Evolutionary conservation across 1,140 invertebrate species (phyloP), one percentile per base, ranked within the genome.

Genomic region (Melitaea cinxia): DNA sequence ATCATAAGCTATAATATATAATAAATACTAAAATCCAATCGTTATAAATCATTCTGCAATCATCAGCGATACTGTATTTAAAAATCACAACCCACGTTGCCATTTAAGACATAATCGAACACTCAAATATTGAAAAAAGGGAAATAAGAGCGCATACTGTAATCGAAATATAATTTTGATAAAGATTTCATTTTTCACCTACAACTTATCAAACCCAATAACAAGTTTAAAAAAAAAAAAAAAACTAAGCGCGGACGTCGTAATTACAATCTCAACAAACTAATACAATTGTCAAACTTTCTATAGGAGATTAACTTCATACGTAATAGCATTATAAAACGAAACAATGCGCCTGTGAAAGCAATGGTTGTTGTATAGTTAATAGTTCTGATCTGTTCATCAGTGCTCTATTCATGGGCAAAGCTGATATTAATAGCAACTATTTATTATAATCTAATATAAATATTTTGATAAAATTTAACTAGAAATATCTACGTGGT

Each of bases 261-360:
- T 28, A 35, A 57, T 52, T 57, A 57, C 12, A 14, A 42, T 58
- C 62, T 56, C 33, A 21, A 33, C 56, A 30, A 24, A 52, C 39
- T 39, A 45, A 70, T 45, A 78, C 69, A 75, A 80, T 77, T 80
- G 76, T 78, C 60, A 72, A 73, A 79, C 82, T 82, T 84, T 84
- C 80, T 78, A 83, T 55, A 56, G 53, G 45, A 66, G 75, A 77
- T 77, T 78, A 77, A 65, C 60, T 45, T 73, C 61, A 78, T 69
- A 77, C 70, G 68, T 78, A 82, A 76, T 63, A 59, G 57, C 66
- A 70, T 83, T 82, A 80, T 83, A 70, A 75, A 78, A 72, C 62
- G 28, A 77, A 72, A 82, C 73, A 78, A 80, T 76, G 65, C 24
- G 17, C 45, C 61, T 35, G 75, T 72, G 73, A 76, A 82, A 78